phyloP scores from a whole-genome alignment of 2,113 vertebrate species.

The Elaphurus davidianus region DNA sequence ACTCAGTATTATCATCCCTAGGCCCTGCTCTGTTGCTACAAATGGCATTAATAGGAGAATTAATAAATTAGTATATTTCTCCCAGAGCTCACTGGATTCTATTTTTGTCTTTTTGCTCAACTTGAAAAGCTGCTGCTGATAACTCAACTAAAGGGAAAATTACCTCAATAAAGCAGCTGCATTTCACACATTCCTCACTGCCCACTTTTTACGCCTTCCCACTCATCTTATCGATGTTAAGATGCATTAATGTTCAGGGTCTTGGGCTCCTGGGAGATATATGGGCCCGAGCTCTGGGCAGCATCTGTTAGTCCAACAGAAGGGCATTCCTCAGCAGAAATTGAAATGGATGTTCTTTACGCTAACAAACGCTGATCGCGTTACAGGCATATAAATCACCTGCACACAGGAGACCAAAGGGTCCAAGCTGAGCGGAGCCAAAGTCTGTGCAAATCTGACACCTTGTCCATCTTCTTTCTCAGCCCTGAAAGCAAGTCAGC shows the following conservation, averaged over 20 bases:
- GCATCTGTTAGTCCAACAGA: neutral
- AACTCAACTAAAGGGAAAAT: neutral
- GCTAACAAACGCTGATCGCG: neutral
- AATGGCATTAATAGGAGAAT: neutral
- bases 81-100: neutral
- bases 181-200: neutral
- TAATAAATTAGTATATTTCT: neutral
- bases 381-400: neutral
- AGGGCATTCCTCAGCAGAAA: neutral
- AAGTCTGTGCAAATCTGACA: neutral
- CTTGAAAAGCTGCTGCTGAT: neutral
- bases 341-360: neutral
- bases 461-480: neutral
- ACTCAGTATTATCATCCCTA: neutral
- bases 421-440: neutral
- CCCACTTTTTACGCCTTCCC: neutral
- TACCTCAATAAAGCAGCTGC: neutral
- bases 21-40: neutral
- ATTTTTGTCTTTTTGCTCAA: neutral
- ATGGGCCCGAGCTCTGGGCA: rapidly evolving
- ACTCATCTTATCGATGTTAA: neutral
- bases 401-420: neutral
- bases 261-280: neutral
- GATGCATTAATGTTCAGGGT: rapidly evolving
- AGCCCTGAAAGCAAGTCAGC: neutral